Evolutionary conservation across 2,888 invertebrate genomes (phyloP), one percentile per base, ranked within the genome.

Genomic region (Callyntrura guangdongensis): DNA sequence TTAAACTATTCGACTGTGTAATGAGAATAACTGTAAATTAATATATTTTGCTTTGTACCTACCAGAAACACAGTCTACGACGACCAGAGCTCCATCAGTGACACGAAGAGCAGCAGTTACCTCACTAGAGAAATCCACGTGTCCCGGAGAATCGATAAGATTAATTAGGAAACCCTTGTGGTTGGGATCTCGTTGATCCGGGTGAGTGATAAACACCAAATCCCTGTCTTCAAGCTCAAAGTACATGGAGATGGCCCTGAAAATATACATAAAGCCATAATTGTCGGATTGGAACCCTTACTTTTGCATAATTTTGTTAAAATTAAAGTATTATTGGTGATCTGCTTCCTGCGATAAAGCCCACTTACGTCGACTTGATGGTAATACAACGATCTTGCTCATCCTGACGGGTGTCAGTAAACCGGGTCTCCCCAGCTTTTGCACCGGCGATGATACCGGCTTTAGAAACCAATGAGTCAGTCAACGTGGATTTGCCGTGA

Each of bases 381-480:
- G 99, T 99, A 96, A 99, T 99, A 95, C 99, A 99, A 95, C 99
- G 97, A 96, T 99, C 99, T 95, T 99, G 99, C 95, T 99, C 99
- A 96, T 99, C 99, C 95, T 99, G 99, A 93, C 99, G 97, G 86
- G 99, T 99, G 95, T 99, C 99, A 36, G 99, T 99, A 96, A 99
- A 99, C 94, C 99, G 97, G 17, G 99, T 99, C 95, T 99, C 99
- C 94, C 99, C 99, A 94, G 99, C 99, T 95, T 99, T 99, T 92
- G 99, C 98, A 94, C 98, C 98, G 94, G 99, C 99, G 95, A 99
- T 99, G 95, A 99, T 99, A 96, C 99, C 99, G 95, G 99, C 99
- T 96, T 99, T 99, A 91, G 99, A 99, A 94, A 99, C 99, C 95
- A 99, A 96, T 93, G 99, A 99, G 96, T 99, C 99, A 91, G 99